These are phyloP conservation scores for Choreutis nemorana DNA, from an alignment of 2,888 invertebrate species.

Conservation along the genomic window DNA sequence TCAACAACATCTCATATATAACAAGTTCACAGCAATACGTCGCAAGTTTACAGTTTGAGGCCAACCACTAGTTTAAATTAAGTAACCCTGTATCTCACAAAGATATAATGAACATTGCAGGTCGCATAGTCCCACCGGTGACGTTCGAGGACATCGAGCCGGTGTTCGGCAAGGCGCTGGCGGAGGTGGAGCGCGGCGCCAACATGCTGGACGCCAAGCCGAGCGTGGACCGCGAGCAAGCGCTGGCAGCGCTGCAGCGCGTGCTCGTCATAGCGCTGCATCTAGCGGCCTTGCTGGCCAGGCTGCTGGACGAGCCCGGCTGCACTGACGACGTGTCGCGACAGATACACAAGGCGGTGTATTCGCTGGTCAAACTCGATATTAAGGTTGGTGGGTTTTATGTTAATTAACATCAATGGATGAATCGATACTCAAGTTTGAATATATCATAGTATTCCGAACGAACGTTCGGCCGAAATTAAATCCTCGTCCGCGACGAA, in stretches of 20 bases:
- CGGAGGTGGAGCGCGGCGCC: slow-evolving; percentile 74
- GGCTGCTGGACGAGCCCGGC: slow-evolving; percentile 67
- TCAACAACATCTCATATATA: not conserved
- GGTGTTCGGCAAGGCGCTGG: slow-evolving; percentile 84
- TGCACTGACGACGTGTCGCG: slow-evolving; percentile 55
- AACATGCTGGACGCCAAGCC: slow-evolving; percentile 66
- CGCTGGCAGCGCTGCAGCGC: slow-evolving; percentile 76
- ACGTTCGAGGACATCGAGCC: slow-evolving; percentile 82
- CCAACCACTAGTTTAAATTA: slow-evolving; percentile 1
- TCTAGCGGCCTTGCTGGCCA: slow-evolving; percentile 78
- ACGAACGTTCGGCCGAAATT: no score
- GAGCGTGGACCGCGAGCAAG: slow-evolving; percentile 74
- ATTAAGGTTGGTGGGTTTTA: slow-evolving; percentile 66
- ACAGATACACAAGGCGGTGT: slow-evolving; percentile 76
- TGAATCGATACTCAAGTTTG: no score
- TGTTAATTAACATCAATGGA: no score
- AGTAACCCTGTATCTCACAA: not conserved
- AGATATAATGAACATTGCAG: no score
- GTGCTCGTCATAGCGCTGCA: slow-evolving; percentile 88
- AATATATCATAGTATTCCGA: no score
- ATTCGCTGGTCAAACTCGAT: slow-evolving; percentile 77
- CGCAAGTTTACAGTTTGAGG: no score
- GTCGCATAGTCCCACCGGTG: slow-evolving; percentile 80
- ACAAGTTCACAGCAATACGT: no score
- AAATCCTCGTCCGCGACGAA: no score